These are phyloP conservation scores for Dryocosmus kuriphilus DNA, from an alignment of 2,888 invertebrate genomes.

Conservation along the genomic window DNA sequence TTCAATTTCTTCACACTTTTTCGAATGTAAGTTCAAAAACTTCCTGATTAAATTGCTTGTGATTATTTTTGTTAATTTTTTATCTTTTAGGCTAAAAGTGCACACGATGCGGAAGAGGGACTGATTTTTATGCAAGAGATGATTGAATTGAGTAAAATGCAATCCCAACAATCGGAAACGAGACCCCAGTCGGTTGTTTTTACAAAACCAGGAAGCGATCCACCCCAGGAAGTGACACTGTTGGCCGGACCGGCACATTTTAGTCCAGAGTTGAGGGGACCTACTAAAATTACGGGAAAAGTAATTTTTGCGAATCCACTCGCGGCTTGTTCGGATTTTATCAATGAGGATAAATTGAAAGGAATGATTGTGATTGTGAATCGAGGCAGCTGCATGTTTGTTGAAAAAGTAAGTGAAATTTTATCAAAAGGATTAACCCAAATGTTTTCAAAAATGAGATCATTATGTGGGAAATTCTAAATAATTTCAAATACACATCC, in stretches of 20 bases:
- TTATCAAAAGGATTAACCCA: no score
- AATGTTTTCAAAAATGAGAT: no score
- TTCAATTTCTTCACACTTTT: conserved; percentile 94
- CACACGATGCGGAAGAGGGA: conserved; percentile 94
- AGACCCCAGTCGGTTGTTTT: conserved; percentile 80
- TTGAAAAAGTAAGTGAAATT: conserved; percentile 85
- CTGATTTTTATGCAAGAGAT: conserved; percentile 98
- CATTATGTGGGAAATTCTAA: no score
- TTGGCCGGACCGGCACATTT: conserved; percentile 95
- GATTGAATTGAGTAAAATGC: conserved; percentile 91
- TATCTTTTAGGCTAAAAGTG: conserved; percentile 86
- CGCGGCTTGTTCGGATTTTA: conserved; percentile 83
- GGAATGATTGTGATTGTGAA: conserved; percentile 92
- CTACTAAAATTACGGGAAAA: conserved; percentile 83
- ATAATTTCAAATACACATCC: no score
- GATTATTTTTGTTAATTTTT: background rate
- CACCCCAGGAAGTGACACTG: conserved; percentile 76
- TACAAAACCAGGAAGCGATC: conserved; percentile 74
- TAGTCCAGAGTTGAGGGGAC: conserved; percentile 86
- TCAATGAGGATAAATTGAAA: conserved; percentile 81
- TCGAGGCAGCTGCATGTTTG: conserved; percentile 96
- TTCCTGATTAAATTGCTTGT: background rate
- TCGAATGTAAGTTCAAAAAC: conserved; percentile 84
- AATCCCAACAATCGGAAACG: conserved; percentile 81
- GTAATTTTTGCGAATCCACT: conserved; percentile 85